Base-by-base conservation (phyloP, 2,113 vertebrate species). In the Polypterus senegalus region DNA sequence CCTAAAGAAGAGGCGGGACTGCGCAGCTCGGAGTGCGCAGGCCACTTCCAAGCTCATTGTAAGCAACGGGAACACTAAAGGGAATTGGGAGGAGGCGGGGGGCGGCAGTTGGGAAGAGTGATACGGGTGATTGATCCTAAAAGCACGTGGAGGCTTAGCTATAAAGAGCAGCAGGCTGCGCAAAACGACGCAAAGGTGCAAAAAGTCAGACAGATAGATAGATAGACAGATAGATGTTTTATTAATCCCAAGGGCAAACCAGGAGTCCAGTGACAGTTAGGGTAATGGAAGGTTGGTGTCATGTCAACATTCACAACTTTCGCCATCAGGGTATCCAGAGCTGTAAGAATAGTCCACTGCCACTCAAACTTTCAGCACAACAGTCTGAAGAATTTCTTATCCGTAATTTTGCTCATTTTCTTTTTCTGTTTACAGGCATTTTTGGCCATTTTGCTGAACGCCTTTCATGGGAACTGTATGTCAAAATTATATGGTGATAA, bases 11-110 rank as follows among this genome's bases (percentile, higher is more conserved):
- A 57, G 49, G 54, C 56, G 10, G 5, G 49, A 63, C 57, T 46
- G 44, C 7, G 2, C 49, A 27, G 64, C 68, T 9, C 59, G 60
- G 43, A 49, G 59, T 4, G 47, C 56, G 7, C 58, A 62, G 47
- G 61, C 52, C 46, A 11, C 58, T 10, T 72, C 63, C 3, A 58
- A 64, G 45, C 60, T 73, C 63, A 53, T 66, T 11, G 59, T 66
- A 52, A 52, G 64, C 1, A 27, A 27, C 27, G 27, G 27, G 27
- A 27, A 2, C 27, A 27, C 27, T 1, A 27, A 27, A 27, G 27
- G 27, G 27, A 27, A 27, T 27, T 27, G 27, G 27, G 27, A 2
- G 27, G 27, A 27, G 27, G 27, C 27, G 27, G 27, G 27, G 27
- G 27, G 27, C 1, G 27, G 27, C 27, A 27, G 27, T 27, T 27